Evolutionary conservation across 2,797 vertebrate genomes (phyloP).

Genomic region (Selene dorsalis): DNA sequence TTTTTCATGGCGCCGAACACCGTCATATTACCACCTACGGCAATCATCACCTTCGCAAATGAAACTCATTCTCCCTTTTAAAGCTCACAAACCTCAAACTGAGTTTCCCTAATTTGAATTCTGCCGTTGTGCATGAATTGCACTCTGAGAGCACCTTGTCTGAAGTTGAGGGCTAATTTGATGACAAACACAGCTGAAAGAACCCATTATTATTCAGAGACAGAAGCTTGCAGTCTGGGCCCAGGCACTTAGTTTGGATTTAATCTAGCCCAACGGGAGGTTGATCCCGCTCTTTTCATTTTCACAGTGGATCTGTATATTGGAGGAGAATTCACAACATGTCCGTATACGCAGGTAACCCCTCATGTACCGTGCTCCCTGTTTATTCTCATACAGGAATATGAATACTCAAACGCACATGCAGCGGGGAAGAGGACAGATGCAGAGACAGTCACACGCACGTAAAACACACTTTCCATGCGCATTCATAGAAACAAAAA

Average conservation of each 20-base stretch:
- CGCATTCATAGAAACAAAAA: slow-evolving; percentile 39
- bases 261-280: slow-evolving; percentile 72
- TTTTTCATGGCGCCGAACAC: slow-evolving; percentile 42
- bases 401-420: slow-evolving; percentile 2
- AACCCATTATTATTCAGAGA: slow-evolving; percentile 75
- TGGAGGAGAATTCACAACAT: slow-evolving; percentile 43
- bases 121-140: slow-evolving; percentile 59
- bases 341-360: slow-evolving; percentile 37
- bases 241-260: slow-evolving; percentile 67
- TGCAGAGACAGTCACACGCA: background rate
- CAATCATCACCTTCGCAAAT: slow-evolving; percentile 60
- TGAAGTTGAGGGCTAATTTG: slow-evolving; percentile 78
- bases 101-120: slow-evolving; percentile 71
- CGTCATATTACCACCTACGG: slow-evolving; percentile 55
- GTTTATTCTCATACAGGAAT: background rate
- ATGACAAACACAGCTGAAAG: slow-evolving; percentile 79
- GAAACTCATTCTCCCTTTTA: slow-evolving; percentile 50
- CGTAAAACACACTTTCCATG: background rate
- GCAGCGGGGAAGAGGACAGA: background rate
- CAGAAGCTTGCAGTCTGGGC: slow-evolving; percentile 63
- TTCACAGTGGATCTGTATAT: slow-evolving; percentile 59
- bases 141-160: slow-evolving; percentile 65
- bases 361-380: slow-evolving; percentile 8
- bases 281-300: slow-evolving; percentile 63
- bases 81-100: slow-evolving; percentile 51